Evolutionary conservation across 2,888 invertebrate genomes (phyloP), one percentile per base, ranked within the genome.

Genomic region (Penaeus monodon): DNA sequence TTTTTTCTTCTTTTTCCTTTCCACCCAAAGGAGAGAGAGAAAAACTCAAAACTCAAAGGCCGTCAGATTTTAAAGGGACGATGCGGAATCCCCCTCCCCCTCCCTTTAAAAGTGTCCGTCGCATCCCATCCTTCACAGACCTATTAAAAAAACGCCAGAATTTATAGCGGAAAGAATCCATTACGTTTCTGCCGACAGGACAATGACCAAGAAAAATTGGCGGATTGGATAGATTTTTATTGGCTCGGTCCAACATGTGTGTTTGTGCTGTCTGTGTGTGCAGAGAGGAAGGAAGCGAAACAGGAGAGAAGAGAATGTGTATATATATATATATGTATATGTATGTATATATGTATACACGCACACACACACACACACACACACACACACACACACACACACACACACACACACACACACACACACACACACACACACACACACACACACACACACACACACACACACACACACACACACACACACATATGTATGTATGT

Each of bases 281-380:
- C 33, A 3, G 3, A 38, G 33, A 38, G 33, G 33, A 38, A 38
- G 33, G 33, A 38, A 38, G 33, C 4, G 33, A 38, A 38, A 38
- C 33, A 38, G 33, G 33, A 38, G 33, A 38, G 6, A 38, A 38
- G 33, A 6, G 33, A 38, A 65, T 29, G 65, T 2, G 38, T 29
- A 65, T 38, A 68, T 29, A 81, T 22, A 38, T 20, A 81, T 38
- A 65, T 29, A 66, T 33, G 6, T 20, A 10, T 38, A 80, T 29
- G 2, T n/a, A 81, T 33, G 38, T 38, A 81, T 33, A 66, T 22
- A 81, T 33, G 68, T 49, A 66, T 6, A 81, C 44, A 66, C 27
- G 68, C 24, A 81, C 38, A 81, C 44, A 81, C 27, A 81, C 2
- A 66, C 20, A 38, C 68, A 81, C 64, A 63, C 27, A 63, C 63